Evolutionary conservation across 2,888 invertebrate genomes (phyloP), one percentile per base, ranked within the genome.

Genomic region (Dicranocentrus wangi): DNA sequence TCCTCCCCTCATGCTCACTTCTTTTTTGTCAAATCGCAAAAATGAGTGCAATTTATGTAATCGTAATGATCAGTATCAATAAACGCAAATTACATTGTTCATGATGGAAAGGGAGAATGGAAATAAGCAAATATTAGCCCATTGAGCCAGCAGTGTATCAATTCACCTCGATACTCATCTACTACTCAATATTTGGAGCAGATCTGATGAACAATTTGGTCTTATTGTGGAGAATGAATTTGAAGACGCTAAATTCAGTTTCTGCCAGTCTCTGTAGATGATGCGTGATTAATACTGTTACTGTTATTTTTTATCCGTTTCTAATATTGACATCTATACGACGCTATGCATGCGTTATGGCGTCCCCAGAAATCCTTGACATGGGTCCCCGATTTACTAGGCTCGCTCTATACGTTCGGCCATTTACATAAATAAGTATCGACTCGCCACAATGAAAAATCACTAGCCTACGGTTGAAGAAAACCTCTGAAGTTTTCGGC

Each of bases 101-200:
- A 60, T 32, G 39, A 21, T 32, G 15, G 70, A 39, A 21, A 53
- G 43, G 60, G 25, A n/a, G n/a, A 55, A 73, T 53, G 66, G 63
- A 39, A 53, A 63, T 60, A 8, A 75, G 13, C 13, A 43, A 71
- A 61, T 42, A 17, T 21, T 19, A 19, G 28, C n/a, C n/a, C n/a
- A n/a, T n/a, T n/a, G 15, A 27, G 7, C 2, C 25, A 63, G 21
- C 28, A 3, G 63, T 27, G n/a, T 5, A 63, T 42, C n/a, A n/a
- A n/a, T n/a, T n/a, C n/a, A n/a, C n/a, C n/a, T n/a, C n/a, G 43
- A 42, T 27, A 63, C n/a, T n/a, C 32, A 55, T 10, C 7, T 75
- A n/a, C 42, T 58, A 65, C 53, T 53, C 73, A 73, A 75, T 75
- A 75, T 66, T 27, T 66, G 53, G 73, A 73, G 73, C 75, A 75